Evolutionary conservation across 2,113 vertebrate species (phyloP), one percentile per base, ranked within the genome.

Genomic region (Lamprologus callipterus): DNA sequence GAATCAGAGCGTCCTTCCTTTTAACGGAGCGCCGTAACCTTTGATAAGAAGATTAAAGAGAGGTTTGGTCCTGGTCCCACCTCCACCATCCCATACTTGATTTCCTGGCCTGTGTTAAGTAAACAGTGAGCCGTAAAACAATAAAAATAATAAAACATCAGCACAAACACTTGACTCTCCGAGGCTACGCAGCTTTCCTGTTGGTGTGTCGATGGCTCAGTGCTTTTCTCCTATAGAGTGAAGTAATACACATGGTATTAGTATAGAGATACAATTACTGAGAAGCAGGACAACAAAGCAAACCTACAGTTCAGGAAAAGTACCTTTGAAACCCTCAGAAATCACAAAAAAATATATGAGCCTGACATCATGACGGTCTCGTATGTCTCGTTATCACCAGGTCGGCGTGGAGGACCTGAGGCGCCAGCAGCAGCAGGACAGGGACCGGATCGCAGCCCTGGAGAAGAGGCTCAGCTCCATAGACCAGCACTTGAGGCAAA

Each of bases 401-500:
- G 81, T 90, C 0, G 97, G 97, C 19, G 96, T 97, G 26, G 97
- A 98, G 51, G 96, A 96, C 80, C 87, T 99, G 89, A 96, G 94
- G 58, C 94, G 90, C 40, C 97, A 98, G 93, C 97, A 97, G 80
- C 96, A 96, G 5, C 94, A 97, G 84, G 97, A 99, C 92, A 89
- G 96, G 8, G 97, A 99, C 11, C 96, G 96, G 12, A 96, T 98
- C 60, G 88, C 94, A 9, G 96, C 95, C 0, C 93, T 99, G 90
- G 98, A 98, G 94, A 98, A 98, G 89, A 91, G 96, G 5, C 49
- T 98, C 49, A 90, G 93, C 81, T 97, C 97, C 0, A 86, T 97
- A 94, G 97, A 98, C 86, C 96, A 97, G 87, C 95, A 97, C 53
- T 95, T 97, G 83, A 95, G 94, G 31, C 97, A 97, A 7, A 96